phyloP scores from a whole-genome alignment of 2,113 vertebrate genomes.

The Pteropus alecto region DNA sequence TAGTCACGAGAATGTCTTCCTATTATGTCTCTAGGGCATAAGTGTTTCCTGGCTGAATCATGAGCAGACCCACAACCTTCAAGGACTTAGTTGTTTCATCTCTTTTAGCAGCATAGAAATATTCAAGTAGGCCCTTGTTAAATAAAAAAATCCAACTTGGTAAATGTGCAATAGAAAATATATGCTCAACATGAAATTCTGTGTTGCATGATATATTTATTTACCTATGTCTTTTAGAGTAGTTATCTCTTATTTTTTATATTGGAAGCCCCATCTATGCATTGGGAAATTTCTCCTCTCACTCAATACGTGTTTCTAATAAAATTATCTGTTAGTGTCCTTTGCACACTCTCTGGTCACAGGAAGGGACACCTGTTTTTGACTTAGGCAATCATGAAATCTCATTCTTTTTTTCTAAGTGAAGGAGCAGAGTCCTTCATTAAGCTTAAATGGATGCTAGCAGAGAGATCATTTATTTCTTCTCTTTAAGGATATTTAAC shows the following conservation, averaged over 20 bases:
- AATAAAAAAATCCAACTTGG: not conserved
- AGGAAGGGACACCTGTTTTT: fast-evolving
- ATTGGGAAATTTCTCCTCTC: not conserved
- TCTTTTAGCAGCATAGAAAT: not conserved
- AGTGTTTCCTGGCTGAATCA: not conserved
- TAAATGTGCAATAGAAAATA: not conserved
- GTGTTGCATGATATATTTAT: not conserved
- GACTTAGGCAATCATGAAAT: not conserved
- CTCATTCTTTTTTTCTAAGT: not conserved
- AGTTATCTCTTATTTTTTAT: not conserved
- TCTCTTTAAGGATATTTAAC: not conserved
- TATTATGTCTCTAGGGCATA: conserved; percentile 5
- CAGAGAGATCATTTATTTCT: not conserved
- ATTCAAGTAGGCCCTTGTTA: not conserved
- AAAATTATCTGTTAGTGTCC: not conserved
- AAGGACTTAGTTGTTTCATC: not conserved
- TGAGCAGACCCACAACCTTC: not conserved
- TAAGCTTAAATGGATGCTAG: not conserved
- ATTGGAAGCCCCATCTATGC: not conserved
- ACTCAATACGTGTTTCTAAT: not conserved
- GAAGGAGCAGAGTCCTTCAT: not conserved
- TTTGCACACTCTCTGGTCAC: not conserved
- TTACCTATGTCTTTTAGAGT: not conserved
- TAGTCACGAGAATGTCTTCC: not conserved
- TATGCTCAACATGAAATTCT: not conserved